Conservation (phyloP, 2,888 invertebrate genomes). For the Barypeithes pellucidus region DNA sequence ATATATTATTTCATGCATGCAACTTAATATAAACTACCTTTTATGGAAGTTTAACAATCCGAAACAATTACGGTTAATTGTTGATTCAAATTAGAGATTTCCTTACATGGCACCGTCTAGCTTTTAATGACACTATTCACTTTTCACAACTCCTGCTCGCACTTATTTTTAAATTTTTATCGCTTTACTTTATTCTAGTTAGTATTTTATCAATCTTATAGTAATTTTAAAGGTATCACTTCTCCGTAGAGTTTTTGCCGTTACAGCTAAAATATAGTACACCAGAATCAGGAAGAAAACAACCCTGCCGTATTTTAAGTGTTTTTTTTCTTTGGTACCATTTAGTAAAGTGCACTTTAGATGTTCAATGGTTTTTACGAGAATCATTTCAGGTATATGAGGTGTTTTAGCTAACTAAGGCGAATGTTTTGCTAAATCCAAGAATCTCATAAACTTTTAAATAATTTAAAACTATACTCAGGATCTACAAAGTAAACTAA, state of each 20-base stretch:
- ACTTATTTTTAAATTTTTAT: neutral
- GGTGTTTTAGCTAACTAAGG: too few relatives aligned
- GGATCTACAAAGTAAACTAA: conserved; percentile 13
- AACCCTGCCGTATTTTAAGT: too few relatives aligned
- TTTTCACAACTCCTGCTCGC: neutral
- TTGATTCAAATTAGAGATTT: neutral
- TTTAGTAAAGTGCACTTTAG: too few relatives aligned
- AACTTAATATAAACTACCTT: conserved; percentile 6
- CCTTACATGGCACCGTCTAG: neutral
- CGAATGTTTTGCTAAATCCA: too few relatives aligned
- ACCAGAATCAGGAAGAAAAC: too few relatives aligned
- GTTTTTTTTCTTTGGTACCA: too few relatives aligned
- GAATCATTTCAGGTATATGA: too few relatives aligned
- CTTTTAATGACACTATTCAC: neutral
- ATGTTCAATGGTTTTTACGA: too few relatives aligned
- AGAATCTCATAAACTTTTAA: neutral
- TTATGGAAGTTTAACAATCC: neutral
- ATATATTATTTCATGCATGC: conserved; percentile 2
- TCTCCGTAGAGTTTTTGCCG: too few relatives aligned
- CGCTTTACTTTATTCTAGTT: neutral
- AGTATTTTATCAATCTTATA: neutral
- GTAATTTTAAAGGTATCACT: neutral
- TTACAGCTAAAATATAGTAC: too few relatives aligned
- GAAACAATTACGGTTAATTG: neutral
- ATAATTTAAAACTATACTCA: neutral